phyloP scores from a whole-genome alignment of 2,888 invertebrate genomes.

The Cabera pusaria region DNA sequence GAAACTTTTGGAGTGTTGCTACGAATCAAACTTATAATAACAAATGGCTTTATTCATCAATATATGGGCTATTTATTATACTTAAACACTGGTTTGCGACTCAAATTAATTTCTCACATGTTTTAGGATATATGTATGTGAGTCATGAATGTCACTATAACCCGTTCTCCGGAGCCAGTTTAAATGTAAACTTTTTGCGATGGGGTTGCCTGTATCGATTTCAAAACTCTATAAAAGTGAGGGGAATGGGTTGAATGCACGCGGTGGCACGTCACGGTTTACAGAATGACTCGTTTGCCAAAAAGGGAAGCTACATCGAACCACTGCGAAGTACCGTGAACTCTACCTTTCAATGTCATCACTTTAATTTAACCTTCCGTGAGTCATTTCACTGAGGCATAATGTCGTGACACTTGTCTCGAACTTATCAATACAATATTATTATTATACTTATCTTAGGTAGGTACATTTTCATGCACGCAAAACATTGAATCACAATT shows the following conservation, averaged over 20 bases:
- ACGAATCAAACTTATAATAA: no score
- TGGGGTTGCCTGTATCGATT: slow-evolving; percentile 61
- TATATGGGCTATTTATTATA: no score
- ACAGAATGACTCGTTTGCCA: slow-evolving; percentile 57
- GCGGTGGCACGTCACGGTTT: slow-evolving; percentile 45
- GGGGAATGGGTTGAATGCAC: slow-evolving; percentile 73
- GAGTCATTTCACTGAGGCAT: slow-evolving; percentile 18
- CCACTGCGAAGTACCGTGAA: slow-evolving; percentile 40
- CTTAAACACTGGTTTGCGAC: slow-evolving; percentile 17
- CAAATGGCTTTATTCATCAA: no score
- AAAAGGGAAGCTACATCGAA: slow-evolving; percentile 66
- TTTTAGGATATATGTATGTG: no score
- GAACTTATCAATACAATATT: no score
- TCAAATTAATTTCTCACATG: slow-evolving; percentile 19
- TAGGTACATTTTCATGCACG: no score
- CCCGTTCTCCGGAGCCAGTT: slow-evolving; percentile 11
- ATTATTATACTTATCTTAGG: no score
- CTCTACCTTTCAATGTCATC: slow-evolving; percentile 46
- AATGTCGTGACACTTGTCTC: no score
- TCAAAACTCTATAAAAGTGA: slow-evolving; percentile 69
- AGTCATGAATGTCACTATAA: slow-evolving; percentile 15
- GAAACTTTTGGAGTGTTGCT: slow-evolving; percentile 46
- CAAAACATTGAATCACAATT: no score
- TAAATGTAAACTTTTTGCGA: slow-evolving; percentile 15
- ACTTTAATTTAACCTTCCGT: slow-evolving; percentile 31